These are phyloP conservation scores for Abscondita cerata DNA, from an alignment of 2,888 invertebrate species.

Conservation along the genomic window DNA sequence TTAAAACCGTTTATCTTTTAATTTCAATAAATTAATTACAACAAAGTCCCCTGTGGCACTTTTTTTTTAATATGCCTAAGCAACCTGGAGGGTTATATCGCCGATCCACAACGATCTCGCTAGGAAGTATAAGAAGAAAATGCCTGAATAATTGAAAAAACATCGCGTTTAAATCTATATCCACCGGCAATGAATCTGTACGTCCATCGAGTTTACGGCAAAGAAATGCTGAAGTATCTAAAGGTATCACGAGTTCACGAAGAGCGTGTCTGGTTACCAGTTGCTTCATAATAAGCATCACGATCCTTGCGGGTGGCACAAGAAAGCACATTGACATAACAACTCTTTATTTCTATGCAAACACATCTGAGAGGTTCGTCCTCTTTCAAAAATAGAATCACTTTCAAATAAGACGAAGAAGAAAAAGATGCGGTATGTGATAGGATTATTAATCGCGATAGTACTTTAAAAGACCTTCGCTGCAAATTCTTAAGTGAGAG, in stretches of 20 bases:
- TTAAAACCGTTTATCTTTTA: background rate
- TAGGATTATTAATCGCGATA: background rate
- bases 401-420: conserved; percentile 1
- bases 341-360: conserved; percentile 34
- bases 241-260: conserved; percentile 46
- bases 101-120: conserved; percentile 8
- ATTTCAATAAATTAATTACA: background rate
- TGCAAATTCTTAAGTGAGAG: conserved; percentile 11
- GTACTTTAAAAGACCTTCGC: conserved; percentile 12
- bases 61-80: background rate
- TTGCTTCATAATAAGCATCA: conserved; percentile 51
- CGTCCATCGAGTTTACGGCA: conserved; percentile 21
- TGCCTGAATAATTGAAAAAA: conserved; percentile 25
- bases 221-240: conserved; percentile 16
- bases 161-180: conserved; percentile 24
- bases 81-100: background rate
- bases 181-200: conserved; percentile 23
- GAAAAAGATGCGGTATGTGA: conserved; percentile 2
- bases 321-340: conserved; percentile 37
- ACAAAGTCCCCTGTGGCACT: background rate
- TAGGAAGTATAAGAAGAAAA: conserved; percentile 18
- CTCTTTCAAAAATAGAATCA: conserved; percentile 3
- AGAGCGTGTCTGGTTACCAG: conserved; percentile 48
- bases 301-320: conserved; percentile 53
- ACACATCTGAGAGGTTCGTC: conserved; percentile 11